phyloP scores from a whole-genome alignment of 2,888 invertebrate genomes.

The Dromius quadrimaculatus region DNA sequence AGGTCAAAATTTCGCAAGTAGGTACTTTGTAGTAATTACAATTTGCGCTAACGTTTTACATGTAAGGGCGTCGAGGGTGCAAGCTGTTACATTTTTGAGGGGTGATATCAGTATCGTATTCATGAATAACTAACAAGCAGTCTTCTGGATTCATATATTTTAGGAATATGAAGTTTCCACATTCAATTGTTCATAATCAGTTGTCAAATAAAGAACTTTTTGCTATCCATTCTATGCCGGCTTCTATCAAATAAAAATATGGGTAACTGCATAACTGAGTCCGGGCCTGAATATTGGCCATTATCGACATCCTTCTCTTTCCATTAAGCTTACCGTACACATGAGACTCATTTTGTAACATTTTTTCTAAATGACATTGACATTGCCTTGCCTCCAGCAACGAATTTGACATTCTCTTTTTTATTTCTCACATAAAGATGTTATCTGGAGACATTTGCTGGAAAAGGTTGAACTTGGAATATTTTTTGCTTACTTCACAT shows the following conservation, averaged over 20 bases:
- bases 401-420: conserved; percentile 15
- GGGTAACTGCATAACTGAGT: too few species aligned
- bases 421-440: conserved; percentile 1
- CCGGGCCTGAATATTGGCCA: too few species aligned
- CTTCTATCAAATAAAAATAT: too few species aligned
- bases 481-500: conserved; percentile 16
- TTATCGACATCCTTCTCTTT: conserved; percentile 32
- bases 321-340: conserved; percentile 19
- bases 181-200: too few species aligned
- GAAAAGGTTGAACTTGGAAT: background rate
- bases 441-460: background rate
- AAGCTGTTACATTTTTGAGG: too few species aligned
- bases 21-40: conserved; percentile 22
- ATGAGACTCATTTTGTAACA: conserved; percentile 29
- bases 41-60: conserved; percentile 31
- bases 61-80: too few species aligned
- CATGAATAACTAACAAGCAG: too few species aligned
- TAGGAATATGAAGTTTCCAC: too few species aligned
- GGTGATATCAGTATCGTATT: too few species aligned
- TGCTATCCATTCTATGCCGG: too few species aligned
- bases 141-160: too few species aligned
- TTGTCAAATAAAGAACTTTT: too few species aligned
- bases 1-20: conserved; percentile 24
- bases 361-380: conserved; percentile 44
- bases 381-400: conserved; percentile 12